phyloP scores from a whole-genome alignment of 2,113 vertebrate genomes.

The Clarias gariepinus region DNA sequence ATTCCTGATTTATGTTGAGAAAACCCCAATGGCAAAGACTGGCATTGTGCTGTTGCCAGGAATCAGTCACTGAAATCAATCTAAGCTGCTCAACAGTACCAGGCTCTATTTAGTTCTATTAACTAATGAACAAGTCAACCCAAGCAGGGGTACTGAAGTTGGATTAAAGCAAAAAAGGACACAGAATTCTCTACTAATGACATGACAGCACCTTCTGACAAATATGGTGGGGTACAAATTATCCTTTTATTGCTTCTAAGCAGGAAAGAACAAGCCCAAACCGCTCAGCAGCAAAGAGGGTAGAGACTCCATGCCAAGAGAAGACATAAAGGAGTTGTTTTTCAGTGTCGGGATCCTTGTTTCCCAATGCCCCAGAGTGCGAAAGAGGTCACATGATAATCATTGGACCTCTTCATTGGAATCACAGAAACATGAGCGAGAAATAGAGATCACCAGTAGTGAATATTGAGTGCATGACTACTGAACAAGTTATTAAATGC shows the following conservation, averaged over 20 bases:
- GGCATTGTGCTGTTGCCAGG: conserved; percentile 20
- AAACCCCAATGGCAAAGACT: conserved; percentile 12
- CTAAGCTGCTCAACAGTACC: conserved; percentile 12
- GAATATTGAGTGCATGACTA: background rate
- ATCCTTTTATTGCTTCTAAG: conserved; percentile 68
- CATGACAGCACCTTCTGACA: conserved; percentile 65
- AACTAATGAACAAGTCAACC: conserved; percentile 56
- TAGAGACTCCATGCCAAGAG: conserved; percentile 54
- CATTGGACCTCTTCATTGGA: too few relatives aligned
- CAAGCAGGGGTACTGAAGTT: conserved; percentile 58
- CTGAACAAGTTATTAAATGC: background rate
- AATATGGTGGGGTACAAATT: conserved; percentile 71
- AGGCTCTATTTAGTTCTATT: conserved; percentile 25
- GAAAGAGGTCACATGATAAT: conserved; percentile 9
- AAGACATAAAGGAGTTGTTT: conserved; percentile 41
- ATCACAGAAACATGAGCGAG: background rate
- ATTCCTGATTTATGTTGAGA: conserved; percentile 31
- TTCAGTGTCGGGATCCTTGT: conserved; percentile 37
- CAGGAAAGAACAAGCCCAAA: conserved; percentile 63
- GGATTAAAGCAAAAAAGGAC: conserved; percentile 66
- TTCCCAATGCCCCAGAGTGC: conserved; percentile 20
- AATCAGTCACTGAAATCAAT: conserved; percentile 31
- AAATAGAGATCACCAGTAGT: background rate
- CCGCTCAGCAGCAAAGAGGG: conserved; percentile 46
- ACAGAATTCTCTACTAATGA: conserved; percentile 68